Conservation (phyloP, 2,113 vertebrate genomes). For the Brachypteracias leptosomus region DNA sequence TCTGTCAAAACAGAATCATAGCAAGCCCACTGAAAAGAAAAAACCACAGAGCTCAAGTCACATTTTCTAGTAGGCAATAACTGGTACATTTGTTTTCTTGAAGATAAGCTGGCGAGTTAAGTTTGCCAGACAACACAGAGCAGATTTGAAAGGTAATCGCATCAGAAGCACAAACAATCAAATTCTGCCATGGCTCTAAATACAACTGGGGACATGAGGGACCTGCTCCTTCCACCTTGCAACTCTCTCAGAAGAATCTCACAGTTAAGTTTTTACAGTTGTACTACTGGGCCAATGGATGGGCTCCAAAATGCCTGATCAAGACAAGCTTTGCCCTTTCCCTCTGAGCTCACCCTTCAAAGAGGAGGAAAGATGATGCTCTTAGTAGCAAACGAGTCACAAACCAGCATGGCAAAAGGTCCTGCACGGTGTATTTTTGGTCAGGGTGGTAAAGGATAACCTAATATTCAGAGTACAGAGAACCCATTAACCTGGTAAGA, state of each 20-base stretch:
- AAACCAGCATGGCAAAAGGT: neutral
- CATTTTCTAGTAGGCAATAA: neutral
- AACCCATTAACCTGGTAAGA: neutral
- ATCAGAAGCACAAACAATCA: neutral
- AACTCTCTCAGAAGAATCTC: neutral
- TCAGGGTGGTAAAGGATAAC: neutral
- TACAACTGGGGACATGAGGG: neutral
- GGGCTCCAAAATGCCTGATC: neutral
- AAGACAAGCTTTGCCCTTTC: neutral
- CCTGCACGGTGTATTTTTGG: neutral
- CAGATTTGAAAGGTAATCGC: conserved; percentile 13
- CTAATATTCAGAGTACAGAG: neutral
- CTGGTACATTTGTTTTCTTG: neutral
- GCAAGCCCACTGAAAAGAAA: neutral
- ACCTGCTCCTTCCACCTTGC: neutral
- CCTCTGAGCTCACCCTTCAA: neutral
- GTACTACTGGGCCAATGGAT: neutral
- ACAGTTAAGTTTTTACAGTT: neutral
- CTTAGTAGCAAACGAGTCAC: neutral
- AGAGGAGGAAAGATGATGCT: neutral
- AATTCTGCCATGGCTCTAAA: neutral
- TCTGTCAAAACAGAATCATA: conserved; percentile 62
- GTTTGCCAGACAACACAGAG: conserved; percentile 3
- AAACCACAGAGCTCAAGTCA: neutral
- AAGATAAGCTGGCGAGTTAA: neutral